A percentile compares a stretch with the other conserved stretches of the same genome.
Conservation (phyloP, 1,140 invertebrate genomes). For the Anoplophora glabripennis region DNA sequence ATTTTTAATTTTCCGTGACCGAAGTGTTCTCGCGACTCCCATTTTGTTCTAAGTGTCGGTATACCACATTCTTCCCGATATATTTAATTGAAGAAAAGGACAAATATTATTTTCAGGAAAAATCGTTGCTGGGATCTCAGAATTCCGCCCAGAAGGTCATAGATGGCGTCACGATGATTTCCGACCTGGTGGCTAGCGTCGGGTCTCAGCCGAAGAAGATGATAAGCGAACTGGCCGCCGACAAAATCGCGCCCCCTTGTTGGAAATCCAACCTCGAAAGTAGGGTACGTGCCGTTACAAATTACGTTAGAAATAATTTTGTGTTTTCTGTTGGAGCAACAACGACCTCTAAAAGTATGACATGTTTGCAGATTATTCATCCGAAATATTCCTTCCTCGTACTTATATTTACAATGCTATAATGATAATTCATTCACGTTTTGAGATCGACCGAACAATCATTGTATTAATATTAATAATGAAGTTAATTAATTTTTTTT, state of each 20-base stretch:
- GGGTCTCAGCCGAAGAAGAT: conserved; percentile 69
- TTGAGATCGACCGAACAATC: neutral
- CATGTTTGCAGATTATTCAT: no score
- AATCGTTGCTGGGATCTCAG: conserved; percentile 49
- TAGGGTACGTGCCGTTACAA: conserved; percentile 48
- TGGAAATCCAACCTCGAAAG: conserved; percentile 80
- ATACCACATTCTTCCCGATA: no score
- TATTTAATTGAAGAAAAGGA: conserved; percentile 32
- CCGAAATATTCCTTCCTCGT: no score
- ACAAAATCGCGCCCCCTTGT: conserved; percentile 76
- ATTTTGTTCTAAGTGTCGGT: no score
- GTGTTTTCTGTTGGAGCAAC: no score
- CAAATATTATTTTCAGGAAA: conserved; percentile 36
- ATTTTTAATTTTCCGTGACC: no score
- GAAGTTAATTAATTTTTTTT: neutral
- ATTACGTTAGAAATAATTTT: no score
- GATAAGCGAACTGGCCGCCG: conserved; percentile 70
- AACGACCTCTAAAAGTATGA: no score
- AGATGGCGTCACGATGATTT: conserved; percentile 70
- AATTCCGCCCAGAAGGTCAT: conserved; percentile 75
- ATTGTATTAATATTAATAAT: neutral
- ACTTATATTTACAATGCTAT: no score
- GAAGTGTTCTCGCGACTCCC: no score
- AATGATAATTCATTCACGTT: no score
- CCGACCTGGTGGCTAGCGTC: conserved; percentile 67